These are phyloP conservation scores for Sylvilagus floridanus DNA, from an alignment of 2,797 vertebrate genomes.

Conservation along the genomic window DNA sequence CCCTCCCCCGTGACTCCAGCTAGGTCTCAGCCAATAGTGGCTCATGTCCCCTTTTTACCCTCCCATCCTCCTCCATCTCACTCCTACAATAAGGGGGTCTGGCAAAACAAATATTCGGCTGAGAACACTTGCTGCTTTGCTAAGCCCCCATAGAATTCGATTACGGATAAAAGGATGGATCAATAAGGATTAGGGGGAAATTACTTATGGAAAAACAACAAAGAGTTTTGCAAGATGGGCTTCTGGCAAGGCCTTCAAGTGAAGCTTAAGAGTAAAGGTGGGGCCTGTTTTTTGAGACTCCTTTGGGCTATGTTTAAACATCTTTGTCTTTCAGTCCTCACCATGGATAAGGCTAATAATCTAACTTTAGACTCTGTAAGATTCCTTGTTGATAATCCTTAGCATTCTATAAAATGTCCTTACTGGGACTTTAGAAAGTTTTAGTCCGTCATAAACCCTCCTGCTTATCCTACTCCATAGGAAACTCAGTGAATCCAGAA, in stretches of 20 bases:
- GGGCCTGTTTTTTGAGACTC: background rate
- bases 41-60: background rate
- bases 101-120: background rate
- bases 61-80: rapidly evolving
- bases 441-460: background rate
- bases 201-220: background rate
- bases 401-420: background rate
- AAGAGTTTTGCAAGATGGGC: rapidly evolving
- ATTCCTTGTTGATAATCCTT: background rate
- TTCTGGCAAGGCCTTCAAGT: background rate
- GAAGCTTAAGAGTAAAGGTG: background rate
- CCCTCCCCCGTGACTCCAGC: background rate
- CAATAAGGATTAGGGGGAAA: background rate
- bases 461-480: background rate
- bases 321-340: background rate
- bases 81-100: background rate
- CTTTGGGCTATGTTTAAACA: background rate
- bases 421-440: background rate
- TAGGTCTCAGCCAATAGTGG: background rate
- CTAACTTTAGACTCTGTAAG: background rate
- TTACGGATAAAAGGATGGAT: background rate
- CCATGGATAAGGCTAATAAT: background rate
- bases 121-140: background rate
- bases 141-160: background rate
- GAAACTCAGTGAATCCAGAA: background rate